Conservation (phyloP, 2,113 vertebrate species). For the Chaetops frenatus region DNA sequence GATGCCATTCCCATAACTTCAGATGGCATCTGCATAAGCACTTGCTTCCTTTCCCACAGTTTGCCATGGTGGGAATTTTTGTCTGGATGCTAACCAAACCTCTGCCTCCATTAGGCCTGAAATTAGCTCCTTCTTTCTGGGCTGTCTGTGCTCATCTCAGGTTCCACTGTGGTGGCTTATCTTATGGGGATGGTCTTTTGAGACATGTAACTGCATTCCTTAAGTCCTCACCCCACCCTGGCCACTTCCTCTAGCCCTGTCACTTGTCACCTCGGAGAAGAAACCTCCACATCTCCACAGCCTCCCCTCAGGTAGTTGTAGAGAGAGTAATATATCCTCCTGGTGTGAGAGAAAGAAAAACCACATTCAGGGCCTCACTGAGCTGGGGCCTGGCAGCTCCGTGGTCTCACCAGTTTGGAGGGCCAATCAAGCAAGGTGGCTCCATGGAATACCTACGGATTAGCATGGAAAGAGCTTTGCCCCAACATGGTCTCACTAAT, state of each 20-base stretch:
- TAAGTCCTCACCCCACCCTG: not conserved
- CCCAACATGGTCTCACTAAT: fast-evolving
- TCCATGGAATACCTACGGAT: not conserved
- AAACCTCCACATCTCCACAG: not conserved
- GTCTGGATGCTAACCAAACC: not conserved
- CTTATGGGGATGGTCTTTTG: not conserved
- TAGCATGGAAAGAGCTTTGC: not conserved
- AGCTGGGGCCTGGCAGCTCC: not conserved
- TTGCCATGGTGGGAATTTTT: not conserved
- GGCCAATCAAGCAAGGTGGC: not conserved
- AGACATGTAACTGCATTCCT: not conserved
- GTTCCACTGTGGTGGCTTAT: not conserved
- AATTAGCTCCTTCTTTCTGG: not conserved
- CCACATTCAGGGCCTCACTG: not conserved
- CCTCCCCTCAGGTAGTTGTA: not conserved
- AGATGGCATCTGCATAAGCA: not conserved
- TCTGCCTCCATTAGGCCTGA: not conserved
- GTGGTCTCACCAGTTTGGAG: not conserved
- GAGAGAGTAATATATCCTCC: not conserved
- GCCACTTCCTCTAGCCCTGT: not conserved
- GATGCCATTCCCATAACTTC: not conserved
- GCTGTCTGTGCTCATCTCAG: not conserved
- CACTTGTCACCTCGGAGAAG: not conserved
- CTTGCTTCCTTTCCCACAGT: not conserved
- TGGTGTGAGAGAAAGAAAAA: not conserved